Conservation (phyloP, 2,113 vertebrate genomes). For the Fregetta grallaria region DNA sequence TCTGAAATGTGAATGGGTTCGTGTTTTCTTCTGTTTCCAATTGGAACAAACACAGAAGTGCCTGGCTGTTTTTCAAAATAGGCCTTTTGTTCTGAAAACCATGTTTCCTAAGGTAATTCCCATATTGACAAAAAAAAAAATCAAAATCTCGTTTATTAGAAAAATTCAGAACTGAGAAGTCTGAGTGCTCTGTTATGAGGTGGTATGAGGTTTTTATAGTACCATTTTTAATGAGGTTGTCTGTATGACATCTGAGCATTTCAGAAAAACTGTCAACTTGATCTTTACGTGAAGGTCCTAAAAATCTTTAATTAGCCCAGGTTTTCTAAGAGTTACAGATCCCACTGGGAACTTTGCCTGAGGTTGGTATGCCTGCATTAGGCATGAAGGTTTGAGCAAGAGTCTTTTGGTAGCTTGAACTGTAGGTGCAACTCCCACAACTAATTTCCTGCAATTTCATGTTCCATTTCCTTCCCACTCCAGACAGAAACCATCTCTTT, state of each 20-base stretch:
- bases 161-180: fast-evolving
- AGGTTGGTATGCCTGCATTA: neutral
- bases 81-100: neutral
- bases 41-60: neutral
- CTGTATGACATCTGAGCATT: neutral
- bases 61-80: neutral
- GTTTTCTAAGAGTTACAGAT: neutral
- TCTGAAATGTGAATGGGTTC: neutral
- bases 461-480: neutral
- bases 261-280: neutral
- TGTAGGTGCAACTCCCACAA: neutral
- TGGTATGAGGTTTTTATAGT: neutral
- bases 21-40: neutral
- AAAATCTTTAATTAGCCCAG: neutral
- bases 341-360: neutral
- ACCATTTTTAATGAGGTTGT: neutral
- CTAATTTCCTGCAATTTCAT: neutral
- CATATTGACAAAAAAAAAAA: neutral
- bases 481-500: neutral
- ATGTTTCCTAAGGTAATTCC: neutral
- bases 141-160: neutral
- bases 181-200: fast-evolving
- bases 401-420: neutral
- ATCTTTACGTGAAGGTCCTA: neutral
- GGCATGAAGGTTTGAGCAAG: neutral